Evolutionary conservation across 2,888 invertebrate species (phyloP).

Genomic region (Phrixothrix hirtus): DNA sequence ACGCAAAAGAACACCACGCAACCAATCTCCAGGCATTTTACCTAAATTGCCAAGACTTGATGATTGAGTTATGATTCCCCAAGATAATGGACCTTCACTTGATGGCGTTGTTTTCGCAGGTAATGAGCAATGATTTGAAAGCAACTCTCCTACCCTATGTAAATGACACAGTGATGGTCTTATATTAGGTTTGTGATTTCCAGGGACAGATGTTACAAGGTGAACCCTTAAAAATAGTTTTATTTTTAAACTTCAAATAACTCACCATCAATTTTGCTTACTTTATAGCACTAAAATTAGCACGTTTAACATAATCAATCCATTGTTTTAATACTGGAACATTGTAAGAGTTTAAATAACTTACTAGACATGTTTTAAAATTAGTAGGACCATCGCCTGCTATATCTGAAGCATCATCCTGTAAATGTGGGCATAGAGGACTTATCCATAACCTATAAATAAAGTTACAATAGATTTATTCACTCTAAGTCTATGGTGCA

Average conservation of each 20-base stretch:
- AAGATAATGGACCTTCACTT: constrained; percentile 51
- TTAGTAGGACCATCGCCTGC: constrained; percentile 80
- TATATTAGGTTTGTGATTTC: constrained; percentile 61
- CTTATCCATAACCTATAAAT: constrained; percentile 82
- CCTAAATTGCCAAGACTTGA: constrained; percentile 91
- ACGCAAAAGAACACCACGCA: constrained; percentile 73
- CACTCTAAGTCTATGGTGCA: too few relatives aligned
- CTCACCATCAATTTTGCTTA: constrained; percentile 56
- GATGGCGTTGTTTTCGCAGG: constrained; percentile 49
- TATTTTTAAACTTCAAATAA: not conserved
- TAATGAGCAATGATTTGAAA: constrained; percentile 67
- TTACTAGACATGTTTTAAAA: constrained; percentile 77
- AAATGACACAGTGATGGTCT: constrained; percentile 53
- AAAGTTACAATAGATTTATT: too few relatives aligned
- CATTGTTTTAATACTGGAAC: constrained; percentile 70
- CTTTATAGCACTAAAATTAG: constrained; percentile 85
- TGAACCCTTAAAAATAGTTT: constrained; percentile 67
- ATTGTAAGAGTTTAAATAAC: constrained; percentile 78
- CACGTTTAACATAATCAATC: constrained; percentile 70
- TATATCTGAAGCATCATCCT: constrained; percentile 58
- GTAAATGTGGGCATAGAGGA: constrained; percentile 71
- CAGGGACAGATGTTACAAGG: constrained; percentile 84
- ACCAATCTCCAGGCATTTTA: constrained; percentile 70
- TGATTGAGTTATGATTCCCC: constrained; percentile 76
- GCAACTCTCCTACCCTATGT: constrained; percentile 63